Conservation (phyloP, 1,140 invertebrate genomes). For the Ceratosolen fusciceps region DNA sequence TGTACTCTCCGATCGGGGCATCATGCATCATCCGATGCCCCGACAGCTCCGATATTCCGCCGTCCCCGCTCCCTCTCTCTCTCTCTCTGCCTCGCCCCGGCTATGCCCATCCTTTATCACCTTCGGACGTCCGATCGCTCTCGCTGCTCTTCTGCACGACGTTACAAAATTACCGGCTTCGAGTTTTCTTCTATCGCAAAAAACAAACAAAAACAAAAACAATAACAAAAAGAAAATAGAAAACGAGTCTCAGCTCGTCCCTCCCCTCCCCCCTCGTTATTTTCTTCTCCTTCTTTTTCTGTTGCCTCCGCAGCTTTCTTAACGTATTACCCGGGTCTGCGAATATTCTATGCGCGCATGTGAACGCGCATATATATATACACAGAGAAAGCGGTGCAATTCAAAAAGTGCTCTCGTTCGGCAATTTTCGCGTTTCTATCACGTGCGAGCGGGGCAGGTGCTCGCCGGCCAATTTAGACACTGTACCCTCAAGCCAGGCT, state of each 20-base stretch:
- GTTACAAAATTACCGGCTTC: background rate
- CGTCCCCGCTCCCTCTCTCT: background rate
- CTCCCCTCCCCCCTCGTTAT: background rate
- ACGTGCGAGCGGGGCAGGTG: background rate
- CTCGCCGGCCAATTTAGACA: background rate
- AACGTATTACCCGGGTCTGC: no score
- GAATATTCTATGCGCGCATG: no score
- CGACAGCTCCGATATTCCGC: constrained; percentile 20
- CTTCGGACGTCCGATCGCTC: background rate
- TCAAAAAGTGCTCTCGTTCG: no score
- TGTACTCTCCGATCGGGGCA: background rate
- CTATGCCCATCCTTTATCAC: background rate
- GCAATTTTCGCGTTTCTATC: background rate
- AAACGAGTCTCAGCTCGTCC: background rate
- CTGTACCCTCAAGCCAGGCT: background rate
- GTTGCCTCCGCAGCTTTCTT: background rate
- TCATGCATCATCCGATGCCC: constrained; percentile 17
- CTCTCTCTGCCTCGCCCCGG: no score
- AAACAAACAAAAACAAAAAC: no score
- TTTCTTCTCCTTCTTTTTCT: background rate
- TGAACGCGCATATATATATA: no score
- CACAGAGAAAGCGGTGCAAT: no score
- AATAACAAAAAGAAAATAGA: no score
- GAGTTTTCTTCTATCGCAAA: background rate
- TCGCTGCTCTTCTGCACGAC: background rate